Conservation (phyloP, 2,888 invertebrate genomes). For the Tetragonula carbonaria region DNA sequence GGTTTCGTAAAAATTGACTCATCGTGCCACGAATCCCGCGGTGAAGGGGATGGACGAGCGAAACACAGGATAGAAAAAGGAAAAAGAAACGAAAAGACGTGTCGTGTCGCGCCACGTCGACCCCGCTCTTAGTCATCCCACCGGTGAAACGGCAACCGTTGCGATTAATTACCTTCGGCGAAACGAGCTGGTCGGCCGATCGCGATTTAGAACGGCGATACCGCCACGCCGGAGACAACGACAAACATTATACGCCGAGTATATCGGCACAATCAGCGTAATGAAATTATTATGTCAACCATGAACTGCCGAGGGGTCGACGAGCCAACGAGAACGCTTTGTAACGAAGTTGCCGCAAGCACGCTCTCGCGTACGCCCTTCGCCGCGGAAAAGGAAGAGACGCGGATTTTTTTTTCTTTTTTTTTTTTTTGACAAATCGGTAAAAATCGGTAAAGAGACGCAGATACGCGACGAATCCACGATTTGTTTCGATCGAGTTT, state of each 20-base stretch:
- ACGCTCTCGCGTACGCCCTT: conserved; percentile 26
- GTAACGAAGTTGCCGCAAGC: conserved; percentile 41
- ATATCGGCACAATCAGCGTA: conserved; percentile 60
- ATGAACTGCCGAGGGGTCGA: conserved; percentile 6
- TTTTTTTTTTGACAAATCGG: too few relatives aligned
- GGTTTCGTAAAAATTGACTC: conserved; percentile 62
- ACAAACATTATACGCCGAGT: conserved; percentile 46
- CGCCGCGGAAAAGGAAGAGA: conserved; percentile 19
- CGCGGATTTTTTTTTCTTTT: background rate
- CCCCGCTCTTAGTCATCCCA: conserved; percentile 61
- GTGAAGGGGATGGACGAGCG: background rate
- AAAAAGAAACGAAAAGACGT: conserved; percentile 8
- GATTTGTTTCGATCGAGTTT: too few relatives aligned
- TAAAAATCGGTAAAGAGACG: too few relatives aligned
- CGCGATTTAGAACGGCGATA: conserved; percentile 54
- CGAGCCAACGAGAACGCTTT: conserved; percentile 43
- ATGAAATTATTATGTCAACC: conserved; percentile 62
- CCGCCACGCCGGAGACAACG: conserved; percentile 47
- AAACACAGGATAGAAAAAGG: background rate
- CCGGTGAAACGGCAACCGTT: conserved; percentile 57
- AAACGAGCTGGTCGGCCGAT: conserved; percentile 53
- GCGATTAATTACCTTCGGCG: conserved; percentile 69
- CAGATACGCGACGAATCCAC: too few relatives aligned
- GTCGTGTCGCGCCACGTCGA: conserved; percentile 10
- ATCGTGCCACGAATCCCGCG: conserved; percentile 34